These are phyloP conservation scores for Pipistrellus kuhlii DNA, from an alignment of 2,797 vertebrate genomes.

Conservation along the genomic window DNA sequence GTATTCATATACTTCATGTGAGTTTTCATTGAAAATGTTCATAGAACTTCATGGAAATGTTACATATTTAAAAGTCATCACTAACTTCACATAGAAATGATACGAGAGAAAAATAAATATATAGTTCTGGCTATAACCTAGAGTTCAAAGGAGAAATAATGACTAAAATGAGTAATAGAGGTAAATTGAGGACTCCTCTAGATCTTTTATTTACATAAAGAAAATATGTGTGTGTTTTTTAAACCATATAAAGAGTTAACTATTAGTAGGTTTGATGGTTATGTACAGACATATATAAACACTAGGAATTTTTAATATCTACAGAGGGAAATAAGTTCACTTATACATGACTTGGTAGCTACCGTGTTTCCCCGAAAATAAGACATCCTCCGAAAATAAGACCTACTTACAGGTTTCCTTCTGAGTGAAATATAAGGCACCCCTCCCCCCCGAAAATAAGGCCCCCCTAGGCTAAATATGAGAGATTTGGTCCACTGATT, in stretches of 20 bases:
- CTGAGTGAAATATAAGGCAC: too few relatives aligned
- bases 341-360: neutral
- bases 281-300: neutral
- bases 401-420: too few relatives aligned
- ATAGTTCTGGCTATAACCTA: neutral
- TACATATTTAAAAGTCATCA: neutral
- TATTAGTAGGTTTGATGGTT: neutral
- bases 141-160: conserved; percentile 27
- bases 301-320: neutral
- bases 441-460: too few relatives aligned
- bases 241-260: conserved; percentile 4
- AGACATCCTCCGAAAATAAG: too few relatives aligned
- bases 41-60: neutral
- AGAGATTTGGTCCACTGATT: too few relatives aligned
- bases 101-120: neutral
- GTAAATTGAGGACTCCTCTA: neutral
- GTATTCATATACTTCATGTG: neutral
- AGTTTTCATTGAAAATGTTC: conserved; percentile 24
- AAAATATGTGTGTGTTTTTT: neutral
- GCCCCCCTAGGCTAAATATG: too few relatives aligned
- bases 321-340: neutral
- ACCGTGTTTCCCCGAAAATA: too few relatives aligned
- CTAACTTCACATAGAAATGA: neutral
- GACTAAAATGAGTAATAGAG: neutral
- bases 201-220: neutral